These are phyloP conservation scores for Piprites chloris DNA, from an alignment of 2,113 vertebrate genomes.

Conservation along the genomic window DNA sequence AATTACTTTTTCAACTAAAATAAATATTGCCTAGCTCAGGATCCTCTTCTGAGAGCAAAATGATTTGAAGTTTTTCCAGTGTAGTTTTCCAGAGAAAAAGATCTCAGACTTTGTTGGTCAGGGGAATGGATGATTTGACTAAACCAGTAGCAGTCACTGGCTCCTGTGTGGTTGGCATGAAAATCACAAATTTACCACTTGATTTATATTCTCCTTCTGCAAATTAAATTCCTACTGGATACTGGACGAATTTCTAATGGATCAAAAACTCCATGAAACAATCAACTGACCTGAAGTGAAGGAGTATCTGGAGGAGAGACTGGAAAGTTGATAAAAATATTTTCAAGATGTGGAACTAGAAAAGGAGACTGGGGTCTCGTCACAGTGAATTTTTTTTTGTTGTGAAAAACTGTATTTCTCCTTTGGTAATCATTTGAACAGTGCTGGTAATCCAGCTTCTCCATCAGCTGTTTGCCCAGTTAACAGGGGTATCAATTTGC, in stretches of 20 bases:
- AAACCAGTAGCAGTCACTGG: not conserved
- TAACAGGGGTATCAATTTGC: not conserved
- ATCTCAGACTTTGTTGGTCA: not conserved
- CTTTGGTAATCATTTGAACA: not conserved
- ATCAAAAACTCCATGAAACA: not conserved
- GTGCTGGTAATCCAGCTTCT: not conserved
- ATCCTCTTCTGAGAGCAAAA: not conserved
- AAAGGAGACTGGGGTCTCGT: not conserved
- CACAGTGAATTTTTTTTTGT: not conserved
- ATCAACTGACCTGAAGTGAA: not conserved
- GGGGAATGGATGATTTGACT: not conserved
- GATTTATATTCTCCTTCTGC: not conserved
- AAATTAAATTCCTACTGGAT: not conserved
- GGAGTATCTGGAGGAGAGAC: not conserved
- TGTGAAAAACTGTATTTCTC: not conserved
- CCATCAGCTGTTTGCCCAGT: not conserved
- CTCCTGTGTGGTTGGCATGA: not conserved
- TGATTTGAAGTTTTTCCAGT: not conserved
- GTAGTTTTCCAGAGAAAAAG: not conserved
- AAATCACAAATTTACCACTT: not conserved
- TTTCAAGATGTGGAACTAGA: not conserved
- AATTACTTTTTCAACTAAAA: conserved; percentile 37
- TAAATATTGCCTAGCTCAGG: not conserved
- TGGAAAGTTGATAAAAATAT: not conserved
- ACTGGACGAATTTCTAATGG: not conserved